Percentiles rank a stretch among this genome's conserved stretches.
Conservation (phyloP, 2,888 invertebrate genomes). For the Axea sp. region DNA sequence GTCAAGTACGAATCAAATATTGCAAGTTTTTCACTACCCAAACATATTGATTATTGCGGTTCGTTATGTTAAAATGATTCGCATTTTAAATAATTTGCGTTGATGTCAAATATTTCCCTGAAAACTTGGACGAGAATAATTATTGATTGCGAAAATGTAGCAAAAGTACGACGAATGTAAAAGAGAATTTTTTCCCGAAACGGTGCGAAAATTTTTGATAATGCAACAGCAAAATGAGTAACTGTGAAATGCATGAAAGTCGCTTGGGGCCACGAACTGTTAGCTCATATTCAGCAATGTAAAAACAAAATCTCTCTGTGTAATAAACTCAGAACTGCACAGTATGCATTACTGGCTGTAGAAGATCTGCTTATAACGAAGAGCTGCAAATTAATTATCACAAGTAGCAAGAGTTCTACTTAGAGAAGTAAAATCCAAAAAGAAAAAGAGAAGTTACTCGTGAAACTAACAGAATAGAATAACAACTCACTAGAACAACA, state of each 20-base stretch:
- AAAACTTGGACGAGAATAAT: too few relatives aligned
- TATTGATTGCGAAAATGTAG: too few relatives aligned
- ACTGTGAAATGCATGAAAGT: conserved; percentile 14
- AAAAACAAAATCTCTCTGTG: conserved; percentile 20
- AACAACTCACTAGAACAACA: conserved; percentile 50
- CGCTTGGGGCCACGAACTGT: conserved; percentile 9
- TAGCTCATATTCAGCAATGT: conserved; percentile 8
- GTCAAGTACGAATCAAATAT: too few relatives aligned
- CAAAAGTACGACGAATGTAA: too few relatives aligned
- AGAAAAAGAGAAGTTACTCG: conserved; percentile 47
- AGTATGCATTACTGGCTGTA: conserved; percentile 42
- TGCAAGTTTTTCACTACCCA: too few relatives aligned
- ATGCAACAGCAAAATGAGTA: background rate
- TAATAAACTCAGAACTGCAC: conserved; percentile 37
- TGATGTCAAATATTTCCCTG: too few relatives aligned
- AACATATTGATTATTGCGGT: too few relatives aligned
- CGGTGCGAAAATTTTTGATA: too few relatives aligned
- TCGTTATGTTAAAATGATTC: too few relatives aligned
- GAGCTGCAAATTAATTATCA: conserved; percentile 58
- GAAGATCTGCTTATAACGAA: conserved; percentile 51
- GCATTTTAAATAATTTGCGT: too few relatives aligned
- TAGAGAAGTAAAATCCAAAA: too few relatives aligned
- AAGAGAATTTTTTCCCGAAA: too few relatives aligned
- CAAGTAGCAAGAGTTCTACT: conserved; percentile 39
- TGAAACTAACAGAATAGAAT: conserved; percentile 56